Evolutionary conservation across 2,888 invertebrate genomes (phyloP).

Genomic region (Pristionchus mayeri): DNA sequence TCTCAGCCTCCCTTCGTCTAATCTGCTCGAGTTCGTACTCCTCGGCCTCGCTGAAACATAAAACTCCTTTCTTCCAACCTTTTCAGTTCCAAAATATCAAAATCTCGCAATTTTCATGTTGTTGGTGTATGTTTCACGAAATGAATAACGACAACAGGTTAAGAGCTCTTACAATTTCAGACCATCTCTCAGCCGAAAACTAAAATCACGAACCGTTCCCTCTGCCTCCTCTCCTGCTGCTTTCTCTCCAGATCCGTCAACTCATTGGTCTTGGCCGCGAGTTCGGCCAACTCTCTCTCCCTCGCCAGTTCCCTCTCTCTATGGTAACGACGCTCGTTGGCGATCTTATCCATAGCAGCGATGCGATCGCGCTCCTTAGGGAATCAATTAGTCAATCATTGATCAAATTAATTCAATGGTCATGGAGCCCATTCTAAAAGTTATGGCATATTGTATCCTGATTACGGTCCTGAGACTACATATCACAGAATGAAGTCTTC

Average conservation of each 20-base stretch:
- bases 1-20: constrained; percentile 69
- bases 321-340: neutral
- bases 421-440: no score
- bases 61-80: no score
- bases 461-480: no score
- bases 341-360: neutral
- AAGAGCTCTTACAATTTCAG: no score
- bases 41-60: constrained; percentile 66
- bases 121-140: neutral
- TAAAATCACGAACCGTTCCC: constrained; percentile 59
- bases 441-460: no score
- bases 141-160: neutral
- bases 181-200: neutral
- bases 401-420: no score
- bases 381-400: neutral
- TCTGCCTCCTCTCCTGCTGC: constrained; percentile 68
- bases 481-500: no score
- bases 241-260: constrained; percentile 66
- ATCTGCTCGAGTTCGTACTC: constrained; percentile 71
- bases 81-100: no score
- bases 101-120: no score
- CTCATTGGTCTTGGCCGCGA: constrained; percentile 67
- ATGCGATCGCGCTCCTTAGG: constrained; percentile 53
- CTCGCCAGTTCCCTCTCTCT: constrained; percentile 59
- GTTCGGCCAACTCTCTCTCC: constrained; percentile 66